Evolutionary conservation across 2,113 vertebrate species (phyloP), one percentile per base, ranked within the genome.

Genomic region (Cervus canadensis): DNA sequence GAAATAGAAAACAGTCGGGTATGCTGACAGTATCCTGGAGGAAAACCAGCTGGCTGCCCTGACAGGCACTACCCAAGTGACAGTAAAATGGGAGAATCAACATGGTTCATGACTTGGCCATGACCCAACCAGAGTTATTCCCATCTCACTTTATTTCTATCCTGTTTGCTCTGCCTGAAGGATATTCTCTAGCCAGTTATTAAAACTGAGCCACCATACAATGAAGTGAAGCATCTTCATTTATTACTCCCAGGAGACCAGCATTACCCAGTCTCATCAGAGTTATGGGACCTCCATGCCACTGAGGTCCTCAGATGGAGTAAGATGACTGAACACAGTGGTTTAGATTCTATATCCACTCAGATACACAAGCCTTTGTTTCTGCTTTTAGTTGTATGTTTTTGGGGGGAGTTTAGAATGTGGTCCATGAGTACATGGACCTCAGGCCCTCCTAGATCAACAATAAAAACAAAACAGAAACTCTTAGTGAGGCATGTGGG

Each of bases 141-240:
- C 78, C 87, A 54, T 93, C 10, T 89, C 28, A 57, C 48, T 87
- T 95, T 96, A 87, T 96, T 89, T 95, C 87, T 93, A 54, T 71
- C 74, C 76, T 93, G 5, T 95, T 94, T 78, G 40, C 7, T 96
- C 83, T 87, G 60, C 56, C 95, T 84, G 15, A 88, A 91, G 83
- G 36, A 91, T 89, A 94, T 67, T 95, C 28, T 79, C 78, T 76
- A 87, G 33, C n/a, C 87, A 74, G 89, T 95, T 96, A 83, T 89
- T 94, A 95, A 95, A 95, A 62, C 1, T 23, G 54, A 94, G 59
- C n/a, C 60, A 96, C 40, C 67, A 76, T 21, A 83, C 25, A 95
- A 52, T n/a, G 8, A 94, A 93, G n/a, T 33, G 87, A 94, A 59
- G 30, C 25, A 14, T 89, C 45, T 96, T 91, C 52, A 93, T 96